Evolutionary conservation across 2,888 invertebrate genomes (phyloP).

Genomic region (Allacma fusca): DNA sequence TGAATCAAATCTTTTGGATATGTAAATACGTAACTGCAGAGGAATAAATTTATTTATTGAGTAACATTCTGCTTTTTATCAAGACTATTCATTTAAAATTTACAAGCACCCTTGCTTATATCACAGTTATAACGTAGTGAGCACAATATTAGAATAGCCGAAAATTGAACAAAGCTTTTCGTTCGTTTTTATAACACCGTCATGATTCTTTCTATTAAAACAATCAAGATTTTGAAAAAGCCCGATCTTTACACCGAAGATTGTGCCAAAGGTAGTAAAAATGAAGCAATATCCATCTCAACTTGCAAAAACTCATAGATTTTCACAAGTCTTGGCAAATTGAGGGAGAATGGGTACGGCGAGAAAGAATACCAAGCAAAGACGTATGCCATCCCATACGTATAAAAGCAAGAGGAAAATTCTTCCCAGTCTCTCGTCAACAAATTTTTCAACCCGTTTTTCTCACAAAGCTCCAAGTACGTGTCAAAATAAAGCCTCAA

Average conservation of each 20-base stretch:
- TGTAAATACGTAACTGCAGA: not conserved
- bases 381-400: slow-evolving; percentile 51
- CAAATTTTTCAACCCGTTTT: not conserved
- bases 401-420: slow-evolving; percentile 51
- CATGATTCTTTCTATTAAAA: too few species aligned
- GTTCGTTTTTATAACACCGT: too few species aligned
- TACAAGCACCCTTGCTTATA: too few species aligned
- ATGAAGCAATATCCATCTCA: slow-evolving; percentile 46
- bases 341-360: slow-evolving; percentile 44
- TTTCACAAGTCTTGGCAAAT: slow-evolving; percentile 37
- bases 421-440: slow-evolving; percentile 39
- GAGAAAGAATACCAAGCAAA: slow-evolving; percentile 52
- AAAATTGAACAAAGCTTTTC: too few species aligned
- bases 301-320: slow-evolving; percentile 46
- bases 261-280: slow-evolving; percentile 34
- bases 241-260: too few species aligned
- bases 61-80: too few species aligned
- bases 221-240: too few species aligned
- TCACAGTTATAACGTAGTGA: too few species aligned
- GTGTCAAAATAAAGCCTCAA: slow-evolving; percentile 48
- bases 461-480: not conserved
- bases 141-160: too few species aligned
- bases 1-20: not conserved
- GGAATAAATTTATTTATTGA: not conserved
- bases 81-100: too few species aligned